Percentiles rank a stretch among this genome's conserved stretches.
Conservation (phyloP, 1,140 invertebrate species). For the Bactericera cockerelli region DNA sequence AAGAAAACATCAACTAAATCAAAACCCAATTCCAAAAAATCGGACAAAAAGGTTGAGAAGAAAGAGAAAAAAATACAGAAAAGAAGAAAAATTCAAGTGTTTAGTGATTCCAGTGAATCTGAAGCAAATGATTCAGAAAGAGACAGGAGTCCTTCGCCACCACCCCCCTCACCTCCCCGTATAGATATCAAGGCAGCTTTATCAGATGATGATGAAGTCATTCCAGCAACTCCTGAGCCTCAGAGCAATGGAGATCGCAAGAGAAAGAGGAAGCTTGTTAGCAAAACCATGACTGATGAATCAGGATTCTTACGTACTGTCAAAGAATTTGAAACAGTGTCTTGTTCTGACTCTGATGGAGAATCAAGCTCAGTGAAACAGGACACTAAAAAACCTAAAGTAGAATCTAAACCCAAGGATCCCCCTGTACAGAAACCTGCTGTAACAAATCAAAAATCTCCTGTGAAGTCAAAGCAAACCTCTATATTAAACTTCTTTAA, state of each 20-base stretch:
- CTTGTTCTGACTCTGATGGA: not conserved
- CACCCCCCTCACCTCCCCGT: not conserved
- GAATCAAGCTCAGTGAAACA: not conserved
- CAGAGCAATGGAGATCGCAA: not conserved
- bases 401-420: not conserved
- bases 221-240: not conserved
- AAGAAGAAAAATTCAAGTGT: not conserved
- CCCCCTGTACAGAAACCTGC: not conserved
- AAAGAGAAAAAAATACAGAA: not conserved
- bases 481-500: not conserved
- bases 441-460: no score
- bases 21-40: not conserved
- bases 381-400: not conserved
- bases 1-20: not conserved
- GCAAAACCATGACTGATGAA: not conserved
- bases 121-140: not conserved
- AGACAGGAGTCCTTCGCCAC: not conserved
- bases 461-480: not conserved
- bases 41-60: not conserved
- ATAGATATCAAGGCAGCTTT: not conserved
- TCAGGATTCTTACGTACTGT: constrained; percentile 4
- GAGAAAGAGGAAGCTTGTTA: not conserved
- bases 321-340: not conserved
- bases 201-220: constrained; percentile 3
- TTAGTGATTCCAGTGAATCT: constrained; percentile 1